phyloP scores from a whole-genome alignment of 2,888 invertebrate genomes.

The Cephus spinipes region DNA sequence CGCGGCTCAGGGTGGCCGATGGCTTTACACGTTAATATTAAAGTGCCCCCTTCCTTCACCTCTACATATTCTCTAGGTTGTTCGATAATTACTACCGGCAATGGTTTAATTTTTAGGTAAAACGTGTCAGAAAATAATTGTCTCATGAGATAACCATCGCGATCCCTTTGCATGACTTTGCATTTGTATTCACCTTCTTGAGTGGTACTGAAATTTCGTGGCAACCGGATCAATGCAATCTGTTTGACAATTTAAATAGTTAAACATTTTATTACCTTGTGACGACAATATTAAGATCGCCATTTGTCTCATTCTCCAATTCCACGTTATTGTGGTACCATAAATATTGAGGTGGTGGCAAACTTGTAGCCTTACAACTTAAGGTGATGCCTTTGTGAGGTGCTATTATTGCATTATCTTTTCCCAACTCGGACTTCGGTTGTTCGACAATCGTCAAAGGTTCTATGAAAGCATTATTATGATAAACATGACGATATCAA shows the following conservation, averaged over 20 bases:
- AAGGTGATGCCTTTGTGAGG: conserved; percentile 42
- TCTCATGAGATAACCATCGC: conserved; percentile 34
- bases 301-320: conserved; percentile 34
- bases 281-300: conserved; percentile 43
- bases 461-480: conserved; percentile 33
- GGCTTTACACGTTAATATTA: conserved; percentile 45
- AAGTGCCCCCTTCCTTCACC: conserved; percentile 39
- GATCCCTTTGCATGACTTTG: conserved; percentile 41
- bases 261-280: conserved; percentile 32
- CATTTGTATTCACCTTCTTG: conserved; percentile 53
- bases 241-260: not conserved
- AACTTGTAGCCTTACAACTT: conserved; percentile 50
- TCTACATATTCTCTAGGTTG: conserved; percentile 47
- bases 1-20: conserved; percentile 43
- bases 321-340: conserved; percentile 51
- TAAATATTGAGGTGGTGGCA: conserved; percentile 54
- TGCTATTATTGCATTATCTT: conserved; percentile 28
- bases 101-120: conserved; percentile 39
- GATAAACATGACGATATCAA: not conserved
- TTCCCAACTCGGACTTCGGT: conserved; percentile 36
- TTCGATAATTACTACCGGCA: conserved; percentile 40
- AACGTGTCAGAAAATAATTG: conserved; percentile 36
- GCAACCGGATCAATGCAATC: not conserved
- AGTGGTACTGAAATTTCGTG: conserved; percentile 27
- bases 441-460: conserved; percentile 45